Evolutionary conservation across 2,888 invertebrate species (phyloP).

Genomic region (Magallana nippona): DNA sequence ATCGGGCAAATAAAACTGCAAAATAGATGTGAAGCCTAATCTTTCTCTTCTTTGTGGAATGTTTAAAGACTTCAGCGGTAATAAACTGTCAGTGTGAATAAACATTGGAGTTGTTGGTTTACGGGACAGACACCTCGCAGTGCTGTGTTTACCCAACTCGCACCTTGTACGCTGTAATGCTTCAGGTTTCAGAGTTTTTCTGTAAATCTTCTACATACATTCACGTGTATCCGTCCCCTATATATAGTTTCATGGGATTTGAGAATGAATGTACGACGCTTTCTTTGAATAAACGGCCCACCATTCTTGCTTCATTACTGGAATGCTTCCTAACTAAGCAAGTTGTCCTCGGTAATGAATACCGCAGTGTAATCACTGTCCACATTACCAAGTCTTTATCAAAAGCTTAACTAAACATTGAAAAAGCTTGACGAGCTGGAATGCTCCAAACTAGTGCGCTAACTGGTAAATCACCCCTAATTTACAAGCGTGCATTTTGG

Average conservation of each 20-base stretch:
- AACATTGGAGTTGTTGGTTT: neutral
- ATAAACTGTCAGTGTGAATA: constrained; percentile 28
- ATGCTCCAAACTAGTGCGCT: constrained; percentile 4
- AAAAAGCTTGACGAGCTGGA: constrained; percentile 20
- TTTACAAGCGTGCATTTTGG: constrained; percentile 6
- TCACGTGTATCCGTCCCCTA: too few relatives aligned
- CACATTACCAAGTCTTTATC: constrained; percentile 14
- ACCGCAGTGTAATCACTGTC: neutral
- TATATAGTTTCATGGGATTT: too few relatives aligned
- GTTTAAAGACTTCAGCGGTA: constrained; percentile 23
- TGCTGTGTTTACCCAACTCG: neutral
- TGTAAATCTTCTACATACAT: too few relatives aligned
- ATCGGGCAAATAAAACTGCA: neutral
- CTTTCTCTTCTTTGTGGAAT: constrained; percentile 13
- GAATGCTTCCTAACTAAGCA: constrained; percentile 14
- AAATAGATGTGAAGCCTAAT: neutral
- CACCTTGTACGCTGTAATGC: constrained; percentile 12
- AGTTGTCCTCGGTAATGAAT: constrained; percentile 15
- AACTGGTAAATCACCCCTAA: constrained; percentile 27
- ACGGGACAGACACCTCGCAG: constrained; percentile 1
- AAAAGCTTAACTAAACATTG: constrained; percentile 33
- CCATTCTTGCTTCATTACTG: constrained; percentile 1
- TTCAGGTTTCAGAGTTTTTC: neutral
- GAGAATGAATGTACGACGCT: too few relatives aligned
- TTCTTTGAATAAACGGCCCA: too few relatives aligned